These are phyloP conservation scores for Diacarnus erythraeanus DNA, from an alignment of 37 sponge, comb jelly and placozoan species.

Conservation along the genomic window DNA sequence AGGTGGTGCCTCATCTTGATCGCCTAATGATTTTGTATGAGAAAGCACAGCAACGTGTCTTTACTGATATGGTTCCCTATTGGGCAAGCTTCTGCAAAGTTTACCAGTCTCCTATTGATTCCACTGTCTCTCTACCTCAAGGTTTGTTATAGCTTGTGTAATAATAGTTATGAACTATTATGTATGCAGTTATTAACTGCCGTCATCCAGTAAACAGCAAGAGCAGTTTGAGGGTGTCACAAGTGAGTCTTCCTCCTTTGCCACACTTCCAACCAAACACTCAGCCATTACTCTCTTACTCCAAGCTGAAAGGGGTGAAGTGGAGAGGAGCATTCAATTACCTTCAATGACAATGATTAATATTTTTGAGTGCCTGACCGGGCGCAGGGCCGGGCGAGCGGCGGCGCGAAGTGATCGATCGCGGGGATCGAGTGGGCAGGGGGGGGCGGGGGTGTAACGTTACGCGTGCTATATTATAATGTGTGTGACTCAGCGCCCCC, in stretches of 20 bases:
- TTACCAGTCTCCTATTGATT: neutral
- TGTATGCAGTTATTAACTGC: too few relatives aligned
- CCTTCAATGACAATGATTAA: neutral
- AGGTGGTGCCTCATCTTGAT: neutral
- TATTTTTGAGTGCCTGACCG: too few relatives aligned
- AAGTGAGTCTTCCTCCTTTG: neutral
- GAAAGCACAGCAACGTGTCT: neutral
- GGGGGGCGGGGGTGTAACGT: too few relatives aligned
- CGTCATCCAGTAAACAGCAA: neutral
- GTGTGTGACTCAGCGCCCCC: too few relatives aligned
- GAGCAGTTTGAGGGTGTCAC: neutral
- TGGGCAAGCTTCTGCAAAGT: constrained; percentile 23
- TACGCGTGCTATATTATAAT: too few relatives aligned
- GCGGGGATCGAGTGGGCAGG: too few relatives aligned
- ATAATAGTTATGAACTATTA: too few relatives aligned
- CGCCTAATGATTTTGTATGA: neutral
- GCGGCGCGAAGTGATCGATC: too few relatives aligned
- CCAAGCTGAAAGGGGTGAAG: neutral
- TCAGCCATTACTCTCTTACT: constrained; percentile 20
- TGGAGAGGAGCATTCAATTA: constrained; percentile 5
- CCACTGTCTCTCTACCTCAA: constrained; percentile 10
- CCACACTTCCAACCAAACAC: neutral
- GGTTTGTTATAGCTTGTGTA: too few relatives aligned
- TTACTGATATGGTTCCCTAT: constrained; percentile 18
- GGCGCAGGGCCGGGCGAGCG: too few relatives aligned